Base-by-base conservation (phyloP, 1,140 invertebrate species). In the Lepidurus couesii region DNA sequence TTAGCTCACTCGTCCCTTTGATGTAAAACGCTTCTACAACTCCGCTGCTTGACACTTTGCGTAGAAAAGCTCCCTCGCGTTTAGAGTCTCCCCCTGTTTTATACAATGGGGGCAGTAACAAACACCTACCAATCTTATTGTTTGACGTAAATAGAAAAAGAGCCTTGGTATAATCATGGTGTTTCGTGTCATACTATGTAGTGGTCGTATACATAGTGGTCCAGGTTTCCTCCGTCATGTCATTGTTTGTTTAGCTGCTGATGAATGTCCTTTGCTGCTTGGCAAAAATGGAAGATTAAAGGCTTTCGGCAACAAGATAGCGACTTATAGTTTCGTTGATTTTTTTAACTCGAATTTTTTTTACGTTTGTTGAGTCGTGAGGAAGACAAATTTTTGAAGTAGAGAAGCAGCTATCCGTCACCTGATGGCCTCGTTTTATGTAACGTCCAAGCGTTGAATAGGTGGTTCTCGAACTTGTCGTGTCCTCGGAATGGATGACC, bases 401-500 rank as follows among this genome's bases (percentile, higher is more conserved):
- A 16, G 21, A 7, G 21, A 65, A 21, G 9, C 16, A 65, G 8
- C 53, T 65, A 65, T 65, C 53, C 53, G n/a, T 65, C 53, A 65
- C 53, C 13, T 65, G 53, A 16, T 65, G 53, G 53, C 53, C 21
- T 21, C 6, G 53, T 65, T 65, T 65, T 21, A 65, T 65, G 53
- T 65, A 65, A 65, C n/a, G 53, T 21, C 53, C 9, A 21, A 16
- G 53, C 53, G 53, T 65, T 65, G 53, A 65, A 21, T 21, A 65
- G 53, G 53, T 16, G 53, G 53, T 65, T 65, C 53, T 65, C 53
- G 53, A 65, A 16, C 53, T 21, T 65, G 53, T 65, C 53, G 16
- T 65, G 53, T 65, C 53, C 53, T n/a, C n/a, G 21, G 53, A 65
- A 65, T 65, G 53, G n/a, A 65, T 21, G n/a, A 65, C 53, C 53